Evolutionary conservation across 2,113 vertebrate genomes (phyloP).

Genomic region (Myrmecophaga tridactyla): DNA sequence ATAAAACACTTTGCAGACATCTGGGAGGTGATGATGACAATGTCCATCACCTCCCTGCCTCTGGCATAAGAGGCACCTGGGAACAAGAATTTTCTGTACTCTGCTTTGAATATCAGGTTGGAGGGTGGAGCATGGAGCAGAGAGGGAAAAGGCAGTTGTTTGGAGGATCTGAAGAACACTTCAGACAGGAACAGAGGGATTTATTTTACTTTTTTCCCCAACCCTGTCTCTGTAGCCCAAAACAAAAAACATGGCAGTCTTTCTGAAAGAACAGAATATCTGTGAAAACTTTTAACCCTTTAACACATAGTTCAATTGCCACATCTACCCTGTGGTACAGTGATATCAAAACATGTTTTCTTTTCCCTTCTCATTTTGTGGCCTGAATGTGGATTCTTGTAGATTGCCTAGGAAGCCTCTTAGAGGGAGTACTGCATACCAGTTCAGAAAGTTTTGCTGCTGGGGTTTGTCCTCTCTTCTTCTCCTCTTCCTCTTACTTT

Average conservation of each 20-base stretch:
- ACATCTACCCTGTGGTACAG: rapidly evolving
- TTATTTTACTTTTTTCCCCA: neutral
- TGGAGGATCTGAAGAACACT: neutral
- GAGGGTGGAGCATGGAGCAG: rapidly evolving
- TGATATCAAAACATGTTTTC: neutral
- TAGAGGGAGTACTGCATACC: rapidly evolving
- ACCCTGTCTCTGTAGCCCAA: neutral
- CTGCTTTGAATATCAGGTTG: neutral
- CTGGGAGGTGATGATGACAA: neutral
- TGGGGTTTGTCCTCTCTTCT: too few species aligned
- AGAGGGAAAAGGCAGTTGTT: rapidly evolving
- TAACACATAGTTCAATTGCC: rapidly evolving
- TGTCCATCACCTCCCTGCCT: neutral
- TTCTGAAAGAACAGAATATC: neutral
- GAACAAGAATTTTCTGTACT: neutral
- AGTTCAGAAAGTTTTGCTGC: neutral
- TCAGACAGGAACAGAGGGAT: neutral
- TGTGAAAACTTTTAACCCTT: neutral
- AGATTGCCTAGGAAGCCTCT: neutral
- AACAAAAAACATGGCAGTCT: neutral
- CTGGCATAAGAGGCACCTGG: neutral
- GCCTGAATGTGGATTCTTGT: neutral
- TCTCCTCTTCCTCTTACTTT: neutral
- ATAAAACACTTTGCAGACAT: neutral
- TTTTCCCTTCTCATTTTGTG: neutral